Percentiles rank a stretch among this genome's conserved stretches.
Evolutionary conservation across 2,797 vertebrate species (phyloP).

Genomic region (Moxostoma hubbsi): DNA sequence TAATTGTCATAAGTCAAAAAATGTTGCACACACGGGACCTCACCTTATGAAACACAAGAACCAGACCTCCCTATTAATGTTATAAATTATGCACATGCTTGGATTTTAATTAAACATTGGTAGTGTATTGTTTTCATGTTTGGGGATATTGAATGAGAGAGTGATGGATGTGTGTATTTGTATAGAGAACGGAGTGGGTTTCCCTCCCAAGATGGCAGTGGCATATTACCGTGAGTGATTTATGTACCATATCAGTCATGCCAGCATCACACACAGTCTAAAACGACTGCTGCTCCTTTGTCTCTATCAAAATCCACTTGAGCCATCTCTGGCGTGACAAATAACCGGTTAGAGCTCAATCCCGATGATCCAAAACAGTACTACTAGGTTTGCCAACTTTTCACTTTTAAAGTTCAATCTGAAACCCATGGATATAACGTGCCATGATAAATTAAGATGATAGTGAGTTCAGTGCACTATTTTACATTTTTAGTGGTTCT

Average conservation of each 20-base stretch:
- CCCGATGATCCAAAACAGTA: not conserved
- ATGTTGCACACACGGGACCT: not conserved
- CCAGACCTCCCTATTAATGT: slow-evolving; percentile 51
- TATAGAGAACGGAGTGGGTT: slow-evolving; percentile 43
- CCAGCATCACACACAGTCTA: slow-evolving; percentile 28
- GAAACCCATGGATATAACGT: too few relatives aligned
- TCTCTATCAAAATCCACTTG: slow-evolving; percentile 48
- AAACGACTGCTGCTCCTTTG: slow-evolving; percentile 31
- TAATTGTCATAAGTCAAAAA: not conserved
- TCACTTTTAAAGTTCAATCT: not conserved
- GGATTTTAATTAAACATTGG: slow-evolving; percentile 55
- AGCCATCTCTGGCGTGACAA: not conserved
- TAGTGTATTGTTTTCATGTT: slow-evolving; percentile 55
- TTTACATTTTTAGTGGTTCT: too few relatives aligned
- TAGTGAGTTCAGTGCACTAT: too few relatives aligned
- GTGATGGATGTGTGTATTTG: slow-evolving; percentile 50
- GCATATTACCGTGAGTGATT: slow-evolving; percentile 49
- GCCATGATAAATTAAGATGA: too few relatives aligned
- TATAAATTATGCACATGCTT: slow-evolving; percentile 52
- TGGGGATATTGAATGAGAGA: slow-evolving; percentile 51
- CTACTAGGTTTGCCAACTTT: not conserved
- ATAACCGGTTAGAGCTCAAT: not conserved
- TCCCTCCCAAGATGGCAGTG: slow-evolving; percentile 38
- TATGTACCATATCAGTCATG: slow-evolving; percentile 47
- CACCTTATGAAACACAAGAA: slow-evolving; percentile 37